phyloP scores from a whole-genome alignment of 2,797 vertebrate species.

The Hirundo rustica region DNA sequence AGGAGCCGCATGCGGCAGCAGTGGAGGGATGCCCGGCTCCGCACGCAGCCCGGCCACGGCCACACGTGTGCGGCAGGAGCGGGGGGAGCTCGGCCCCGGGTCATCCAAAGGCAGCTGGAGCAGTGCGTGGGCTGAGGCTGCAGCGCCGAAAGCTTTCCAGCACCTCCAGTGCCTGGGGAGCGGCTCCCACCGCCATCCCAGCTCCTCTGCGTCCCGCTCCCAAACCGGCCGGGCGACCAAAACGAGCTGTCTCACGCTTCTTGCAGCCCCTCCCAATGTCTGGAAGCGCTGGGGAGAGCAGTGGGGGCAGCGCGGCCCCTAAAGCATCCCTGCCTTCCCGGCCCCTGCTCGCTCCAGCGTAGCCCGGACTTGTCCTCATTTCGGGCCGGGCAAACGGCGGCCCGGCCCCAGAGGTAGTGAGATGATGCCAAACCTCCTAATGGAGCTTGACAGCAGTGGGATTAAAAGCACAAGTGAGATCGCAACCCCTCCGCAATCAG shows the following conservation, averaged over 20 bases:
- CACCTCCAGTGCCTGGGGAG: neutral
- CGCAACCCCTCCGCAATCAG: slow-evolving; percentile 26
- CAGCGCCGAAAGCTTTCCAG: neutral
- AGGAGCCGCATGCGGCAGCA: neutral
- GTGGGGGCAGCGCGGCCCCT: rapidly evolving
- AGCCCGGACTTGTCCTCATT: slow-evolving; percentile 61
- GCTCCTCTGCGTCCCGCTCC: neutral
- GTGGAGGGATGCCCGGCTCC: neutral
- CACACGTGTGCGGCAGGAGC: neutral
- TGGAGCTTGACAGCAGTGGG: slow-evolving; percentile 76
- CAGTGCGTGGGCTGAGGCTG: neutral
- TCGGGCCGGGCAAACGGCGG: slow-evolving; percentile 38
- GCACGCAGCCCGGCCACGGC: neutral
- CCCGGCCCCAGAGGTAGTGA: slow-evolving; percentile 65
- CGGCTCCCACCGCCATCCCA: rapidly evolving
- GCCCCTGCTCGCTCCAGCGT: neutral
- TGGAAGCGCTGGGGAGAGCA: neutral
- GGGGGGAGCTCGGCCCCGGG: neutral
- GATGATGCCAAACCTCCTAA: slow-evolving; percentile 75
- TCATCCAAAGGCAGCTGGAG: neutral
- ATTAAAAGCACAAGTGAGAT: slow-evolving; percentile 73
- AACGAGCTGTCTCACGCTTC: neutral
- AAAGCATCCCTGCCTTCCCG: neutral
- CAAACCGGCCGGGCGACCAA: neutral
- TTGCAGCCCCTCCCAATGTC: rapidly evolving